A percentile compares a stretch with the other conserved stretches of the same genome.
Conservation (phyloP, 2,797 vertebrate species). For the Etheostoma nigrum region DNA sequence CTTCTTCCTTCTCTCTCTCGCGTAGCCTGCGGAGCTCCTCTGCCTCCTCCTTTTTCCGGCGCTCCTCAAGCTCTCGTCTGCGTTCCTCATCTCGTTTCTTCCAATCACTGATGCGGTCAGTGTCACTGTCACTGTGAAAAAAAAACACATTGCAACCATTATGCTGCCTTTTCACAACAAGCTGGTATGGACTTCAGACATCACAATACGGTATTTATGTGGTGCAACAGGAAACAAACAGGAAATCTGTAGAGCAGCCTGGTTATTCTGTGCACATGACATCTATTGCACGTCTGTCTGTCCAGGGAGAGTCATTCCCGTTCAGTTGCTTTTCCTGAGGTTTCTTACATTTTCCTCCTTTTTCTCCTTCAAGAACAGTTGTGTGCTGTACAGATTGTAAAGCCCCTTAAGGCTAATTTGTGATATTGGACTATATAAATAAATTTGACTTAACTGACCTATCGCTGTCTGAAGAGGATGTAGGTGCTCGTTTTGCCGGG, state of each 20-base stretch:
- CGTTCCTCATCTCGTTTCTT: conserved; percentile 95
- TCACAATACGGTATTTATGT: background rate
- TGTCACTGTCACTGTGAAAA: conserved; percentile 88
- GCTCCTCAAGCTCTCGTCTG: conserved; percentile 92
- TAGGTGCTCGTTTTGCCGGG: conserved; percentile 82
- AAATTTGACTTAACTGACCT: conserved; percentile 82
- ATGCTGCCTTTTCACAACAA: background rate
- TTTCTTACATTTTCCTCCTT: too few species aligned
- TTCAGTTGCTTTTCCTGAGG: too few species aligned
- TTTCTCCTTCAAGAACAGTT: too few species aligned
- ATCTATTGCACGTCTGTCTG: too few species aligned
- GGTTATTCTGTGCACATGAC: too few species aligned
- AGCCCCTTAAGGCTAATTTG: too few species aligned
- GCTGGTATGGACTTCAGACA: background rate
- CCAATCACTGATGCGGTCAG: conserved; percentile 96
- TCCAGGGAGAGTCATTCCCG: too few species aligned
- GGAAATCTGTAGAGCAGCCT: too few species aligned
- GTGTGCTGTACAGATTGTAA: too few species aligned
- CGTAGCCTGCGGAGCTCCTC: conserved; percentile 93
- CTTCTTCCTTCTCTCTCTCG: conserved; percentile 94
- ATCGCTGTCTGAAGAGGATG: conserved; percentile 91
- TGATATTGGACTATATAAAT: too few species aligned
- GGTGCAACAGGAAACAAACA: too few species aligned
- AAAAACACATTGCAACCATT: background rate
- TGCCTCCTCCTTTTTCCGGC: conserved; percentile 93